These are phyloP conservation scores for Pomacea canaliculata DNA, from an alignment of 2,888 invertebrate genomes.

Conservation along the genomic window DNA sequence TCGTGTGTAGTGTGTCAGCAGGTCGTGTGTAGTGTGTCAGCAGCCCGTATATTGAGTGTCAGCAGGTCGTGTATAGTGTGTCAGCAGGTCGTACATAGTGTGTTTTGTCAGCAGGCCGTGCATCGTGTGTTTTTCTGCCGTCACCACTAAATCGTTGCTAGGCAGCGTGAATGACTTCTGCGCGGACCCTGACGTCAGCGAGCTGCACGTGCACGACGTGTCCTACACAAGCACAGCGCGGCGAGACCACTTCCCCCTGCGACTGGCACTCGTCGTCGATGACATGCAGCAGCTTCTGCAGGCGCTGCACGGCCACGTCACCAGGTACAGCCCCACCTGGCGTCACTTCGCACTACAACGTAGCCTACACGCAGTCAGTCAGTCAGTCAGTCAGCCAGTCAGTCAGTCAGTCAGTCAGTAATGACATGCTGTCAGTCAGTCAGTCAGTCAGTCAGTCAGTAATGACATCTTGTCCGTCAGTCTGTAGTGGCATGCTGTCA, in stretches of 20 bases:
- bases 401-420: no score
- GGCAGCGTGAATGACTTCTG: neutral
- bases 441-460: no score
- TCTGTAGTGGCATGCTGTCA: no score
- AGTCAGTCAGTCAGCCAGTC: no score
- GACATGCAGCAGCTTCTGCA: conserved; percentile 20
- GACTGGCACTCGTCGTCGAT: conserved; percentile 22
- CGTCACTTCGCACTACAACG: neutral
- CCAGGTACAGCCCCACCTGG: conserved; percentile 3
- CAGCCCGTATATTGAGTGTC: no score
- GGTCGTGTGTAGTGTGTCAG: no score
- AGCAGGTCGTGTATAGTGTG: no score
- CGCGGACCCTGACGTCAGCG: neutral
- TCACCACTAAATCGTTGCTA: neutral
- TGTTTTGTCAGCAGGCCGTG: neutral
- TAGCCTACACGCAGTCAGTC: no score
- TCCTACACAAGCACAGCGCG: conserved; percentile 44
- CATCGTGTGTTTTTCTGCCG: neutral
- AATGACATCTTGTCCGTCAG: no score
- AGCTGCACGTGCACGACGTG: neutral
- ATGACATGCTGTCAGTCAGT: no score
- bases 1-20: no score
- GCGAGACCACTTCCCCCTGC: conserved; percentile 31
- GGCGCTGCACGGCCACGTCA: conserved; percentile 8
- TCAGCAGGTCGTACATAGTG: no score